Base-by-base conservation (phyloP, 2,888 invertebrate genomes). In the Tenthredo livida region DNA sequence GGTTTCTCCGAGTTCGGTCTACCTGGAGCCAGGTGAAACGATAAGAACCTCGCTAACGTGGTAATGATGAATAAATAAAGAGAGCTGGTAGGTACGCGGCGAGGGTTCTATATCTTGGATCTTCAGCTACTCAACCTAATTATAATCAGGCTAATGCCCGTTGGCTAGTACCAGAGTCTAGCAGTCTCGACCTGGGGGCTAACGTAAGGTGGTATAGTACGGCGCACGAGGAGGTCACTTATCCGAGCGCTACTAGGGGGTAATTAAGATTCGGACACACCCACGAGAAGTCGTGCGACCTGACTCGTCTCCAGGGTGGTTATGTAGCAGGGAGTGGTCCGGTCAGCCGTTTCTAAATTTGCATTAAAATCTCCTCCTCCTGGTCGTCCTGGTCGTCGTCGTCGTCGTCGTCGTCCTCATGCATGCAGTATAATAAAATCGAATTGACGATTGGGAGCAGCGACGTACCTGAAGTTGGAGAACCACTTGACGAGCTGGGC, bases 401-500 rank as follows among this genome's bases (percentile, higher is more conserved):
- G 10, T 61, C 10, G 37, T 29, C 37, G 47, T 77, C 54, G 47
- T 65, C 15, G 90, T 86, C 90, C 91, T 90, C 89, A n/a, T n/a
- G 29, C 2, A 91, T 65, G 10, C 80, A 37, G 21, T 33, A 50
- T 6, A 12, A 29, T 25, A 50, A 33, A 50, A 29, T 40, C 29
- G 29, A 50, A 33, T 4, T 2, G 85, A 82, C 12, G 47, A 12
- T 12, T 47, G 15, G 0, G 47, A 47, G 47, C 15, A 85, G 84
- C 50, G 58, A 95, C 97, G 97, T 94, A 99, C 99, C 99, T 97
- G 95, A 99, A 99, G 94, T 99, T 99, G 93, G 99, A 99, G 97
- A 99, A 99, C 99, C 99, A 99, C 95, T 99, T 99, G 95, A 99
- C 99, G 94, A 99, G 97, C 95, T 99, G 99, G 93, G 99, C 99